Evolutionary conservation across 2,797 vertebrate species (phyloP).

Genomic region (Scolopax rusticola): DNA sequence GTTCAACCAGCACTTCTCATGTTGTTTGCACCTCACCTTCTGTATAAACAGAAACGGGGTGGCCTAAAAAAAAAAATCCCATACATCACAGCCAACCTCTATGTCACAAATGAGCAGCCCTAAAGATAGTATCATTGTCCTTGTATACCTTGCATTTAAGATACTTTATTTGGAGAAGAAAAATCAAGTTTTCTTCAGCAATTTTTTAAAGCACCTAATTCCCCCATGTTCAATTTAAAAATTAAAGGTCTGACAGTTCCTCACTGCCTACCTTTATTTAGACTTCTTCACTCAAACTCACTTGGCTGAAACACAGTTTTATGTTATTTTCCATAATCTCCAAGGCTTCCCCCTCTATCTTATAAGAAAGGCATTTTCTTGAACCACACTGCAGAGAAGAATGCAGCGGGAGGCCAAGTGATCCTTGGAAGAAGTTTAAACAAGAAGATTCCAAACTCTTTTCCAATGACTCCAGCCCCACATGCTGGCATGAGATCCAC

Average conservation of each 20-base stretch:
- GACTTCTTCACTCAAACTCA: background rate
- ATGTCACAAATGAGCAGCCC: background rate
- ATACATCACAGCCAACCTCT: background rate
- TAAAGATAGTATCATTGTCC: background rate
- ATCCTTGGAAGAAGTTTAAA: conserved; percentile 61
- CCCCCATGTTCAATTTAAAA: background rate
- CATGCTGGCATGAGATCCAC: background rate
- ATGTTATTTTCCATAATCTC: conserved; percentile 53
- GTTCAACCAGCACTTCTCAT: background rate
- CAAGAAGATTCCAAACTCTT: conserved; percentile 31
- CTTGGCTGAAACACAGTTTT: conserved; percentile 14
- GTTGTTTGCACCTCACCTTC: background rate
- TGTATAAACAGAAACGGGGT: background rate
- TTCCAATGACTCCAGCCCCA: background rate
- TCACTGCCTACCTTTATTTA: background rate
- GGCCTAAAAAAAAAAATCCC: background rate
- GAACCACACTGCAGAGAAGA: conserved; percentile 57
- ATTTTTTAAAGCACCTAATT: background rate
- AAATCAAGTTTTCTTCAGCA: background rate
- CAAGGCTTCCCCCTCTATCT: conserved; percentile 1
- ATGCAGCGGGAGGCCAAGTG: conserved; percentile 54
- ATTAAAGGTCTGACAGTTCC: background rate
- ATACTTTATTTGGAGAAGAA: background rate
- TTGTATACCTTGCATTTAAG: background rate
- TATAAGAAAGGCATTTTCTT: conserved; percentile 58